phyloP scores from a whole-genome alignment of 92 coral and sea anemone species.

The Hydrozoanthus gracilis region DNA sequence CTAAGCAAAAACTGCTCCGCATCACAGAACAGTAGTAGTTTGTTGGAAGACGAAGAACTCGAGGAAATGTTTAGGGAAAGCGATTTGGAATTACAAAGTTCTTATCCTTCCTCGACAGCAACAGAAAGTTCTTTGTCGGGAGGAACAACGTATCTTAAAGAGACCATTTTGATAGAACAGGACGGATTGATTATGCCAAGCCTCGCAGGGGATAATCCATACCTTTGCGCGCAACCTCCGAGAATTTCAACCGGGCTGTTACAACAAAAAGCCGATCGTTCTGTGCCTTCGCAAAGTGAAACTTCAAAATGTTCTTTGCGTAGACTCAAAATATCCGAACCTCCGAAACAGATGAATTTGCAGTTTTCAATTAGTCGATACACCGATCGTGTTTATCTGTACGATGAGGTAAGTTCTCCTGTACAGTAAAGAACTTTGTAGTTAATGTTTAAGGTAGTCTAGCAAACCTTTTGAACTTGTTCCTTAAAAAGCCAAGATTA shows the following conservation, averaged over 20 bases:
- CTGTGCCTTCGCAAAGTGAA: background rate
- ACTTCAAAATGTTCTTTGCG: background rate
- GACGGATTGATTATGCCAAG: background rate
- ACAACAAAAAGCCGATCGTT: background rate
- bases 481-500: too few species aligned
- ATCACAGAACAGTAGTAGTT: background rate
- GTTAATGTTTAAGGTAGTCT: too few species aligned
- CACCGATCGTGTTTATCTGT: conserved; percentile 94
- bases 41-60: conserved; percentile 18
- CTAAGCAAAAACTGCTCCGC: too few species aligned
- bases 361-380: conserved; percentile 82
- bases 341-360: conserved; percentile 67
- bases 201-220: conserved; percentile 9
- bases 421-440: background rate
- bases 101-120: conserved; percentile 21
- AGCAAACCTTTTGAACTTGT: too few species aligned
- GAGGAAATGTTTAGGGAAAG: conserved; percentile 21
- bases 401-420: conserved; percentile 69
- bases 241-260: background rate
- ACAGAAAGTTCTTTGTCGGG: conserved; percentile 2
- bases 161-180: background rate
- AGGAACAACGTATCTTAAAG: background rate
- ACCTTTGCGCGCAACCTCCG: conserved; percentile 1
- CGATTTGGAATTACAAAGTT: conserved; percentile 32
- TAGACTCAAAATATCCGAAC: conserved; percentile 24